Percentiles rank a stretch among this genome's conserved stretches.
These are phyloP conservation scores for Pseudonaja textilis DNA, from an alignment of 2,113 vertebrate genomes.

Conservation along the genomic window DNA sequence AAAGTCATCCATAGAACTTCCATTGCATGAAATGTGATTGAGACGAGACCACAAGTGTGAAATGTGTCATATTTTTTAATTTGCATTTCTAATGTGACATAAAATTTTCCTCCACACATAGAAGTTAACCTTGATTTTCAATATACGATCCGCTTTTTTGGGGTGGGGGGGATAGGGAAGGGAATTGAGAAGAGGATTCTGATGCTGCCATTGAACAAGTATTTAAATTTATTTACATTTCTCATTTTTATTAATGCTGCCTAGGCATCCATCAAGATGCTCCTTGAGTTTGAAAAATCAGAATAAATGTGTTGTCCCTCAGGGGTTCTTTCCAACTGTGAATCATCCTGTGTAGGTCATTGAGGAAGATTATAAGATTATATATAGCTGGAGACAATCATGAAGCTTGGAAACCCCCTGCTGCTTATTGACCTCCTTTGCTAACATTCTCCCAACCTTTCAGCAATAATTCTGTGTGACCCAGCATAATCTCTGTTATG, in stretches of 20 bases:
- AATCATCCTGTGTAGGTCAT: conserved; percentile 18
- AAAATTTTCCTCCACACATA: not conserved
- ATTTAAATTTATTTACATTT: not conserved
- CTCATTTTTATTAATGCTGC: not conserved
- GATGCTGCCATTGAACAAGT: not conserved
- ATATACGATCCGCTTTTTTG: not conserved
- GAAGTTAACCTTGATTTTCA: not conserved
- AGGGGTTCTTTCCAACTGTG: conserved; percentile 11
- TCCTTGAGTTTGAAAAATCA: not conserved
- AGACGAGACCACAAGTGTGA: not conserved
- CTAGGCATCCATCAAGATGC: not conserved
- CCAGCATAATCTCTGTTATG: not conserved
- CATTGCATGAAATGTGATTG: not conserved
- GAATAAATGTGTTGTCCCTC: conserved; percentile 25
- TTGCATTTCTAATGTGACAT: not conserved
- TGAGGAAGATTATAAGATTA: conserved; percentile 30
- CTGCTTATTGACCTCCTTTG: conserved; percentile 43
- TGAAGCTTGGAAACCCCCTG: not conserved
- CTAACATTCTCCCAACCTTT: conserved; percentile 16
- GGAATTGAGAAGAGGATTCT: not conserved
- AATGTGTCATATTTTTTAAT: not conserved
- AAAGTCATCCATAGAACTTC: not conserved
- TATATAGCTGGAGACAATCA: not conserved
- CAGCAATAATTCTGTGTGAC: conserved; percentile 27
- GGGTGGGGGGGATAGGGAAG: no score